Evolutionary conservation across 2,888 invertebrate genomes (phyloP).

Genomic region (Rutpela maculata): DNA sequence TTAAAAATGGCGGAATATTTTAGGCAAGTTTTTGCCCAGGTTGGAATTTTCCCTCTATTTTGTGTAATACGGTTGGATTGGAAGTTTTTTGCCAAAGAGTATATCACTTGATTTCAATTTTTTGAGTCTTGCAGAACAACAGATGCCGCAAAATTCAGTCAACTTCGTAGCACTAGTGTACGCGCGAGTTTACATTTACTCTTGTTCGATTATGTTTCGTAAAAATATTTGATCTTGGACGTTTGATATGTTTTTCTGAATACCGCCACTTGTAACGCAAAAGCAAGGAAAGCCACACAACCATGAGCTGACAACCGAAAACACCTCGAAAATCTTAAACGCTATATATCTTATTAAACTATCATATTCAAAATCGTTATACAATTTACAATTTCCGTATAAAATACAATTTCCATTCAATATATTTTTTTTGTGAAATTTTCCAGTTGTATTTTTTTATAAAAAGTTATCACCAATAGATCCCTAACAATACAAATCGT

Average conservation of each 20-base stretch:
- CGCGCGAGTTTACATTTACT: neutral
- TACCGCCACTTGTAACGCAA: constrained; percentile 65
- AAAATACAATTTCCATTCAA: constrained; percentile 50
- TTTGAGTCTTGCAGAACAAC: neutral
- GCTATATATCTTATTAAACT: constrained; percentile 55
- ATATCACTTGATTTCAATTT: constrained; percentile 3
- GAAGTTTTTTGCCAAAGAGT: neutral
- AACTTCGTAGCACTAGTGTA: neutral
- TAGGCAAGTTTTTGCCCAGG: no score
- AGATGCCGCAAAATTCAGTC: constrained; percentile 12
- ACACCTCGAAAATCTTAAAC: constrained; percentile 52
- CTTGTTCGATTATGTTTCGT: neutral
- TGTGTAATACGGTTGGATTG: neutral
- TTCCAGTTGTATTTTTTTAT: constrained; percentile 57
- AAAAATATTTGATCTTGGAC: neutral
- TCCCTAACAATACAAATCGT: constrained; percentile 61
- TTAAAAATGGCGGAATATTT: no score
- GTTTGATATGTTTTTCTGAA: constrained; percentile 55
- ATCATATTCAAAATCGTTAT: constrained; percentile 62
- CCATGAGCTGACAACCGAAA: constrained; percentile 65
- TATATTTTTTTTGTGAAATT: constrained; percentile 55
- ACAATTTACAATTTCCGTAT: constrained; percentile 57
- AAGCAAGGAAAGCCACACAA: constrained; percentile 69
- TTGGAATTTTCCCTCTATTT: no score
- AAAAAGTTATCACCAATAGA: constrained; percentile 65